These are phyloP conservation scores for Aleiodes alternator DNA, from an alignment of 2,888 invertebrate species.

Conservation along the genomic window DNA sequence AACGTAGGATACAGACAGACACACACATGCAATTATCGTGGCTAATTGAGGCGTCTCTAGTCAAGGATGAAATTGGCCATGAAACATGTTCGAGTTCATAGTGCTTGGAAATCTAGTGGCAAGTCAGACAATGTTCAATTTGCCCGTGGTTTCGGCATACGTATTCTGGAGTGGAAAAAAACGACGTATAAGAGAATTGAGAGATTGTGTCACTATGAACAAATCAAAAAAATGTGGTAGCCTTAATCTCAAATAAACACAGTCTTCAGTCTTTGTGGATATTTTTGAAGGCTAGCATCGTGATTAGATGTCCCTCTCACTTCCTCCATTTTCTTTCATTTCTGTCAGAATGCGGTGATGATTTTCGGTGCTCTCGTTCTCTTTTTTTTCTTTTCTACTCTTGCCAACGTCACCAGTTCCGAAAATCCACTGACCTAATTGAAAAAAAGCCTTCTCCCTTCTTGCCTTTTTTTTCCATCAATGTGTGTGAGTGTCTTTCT, in stretches of 20 bases:
- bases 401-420: constrained; percentile 30
- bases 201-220: not conserved
- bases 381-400: not conserved
- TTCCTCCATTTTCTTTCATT: constrained; percentile 4
- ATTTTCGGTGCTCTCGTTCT: not conserved
- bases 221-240: not conserved
- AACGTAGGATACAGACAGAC: not conserved
- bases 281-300: too few relatives aligned
- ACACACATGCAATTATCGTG: constrained; percentile 51
- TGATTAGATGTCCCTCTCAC: constrained; percentile 3
- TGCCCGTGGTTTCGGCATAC: constrained; percentile 41
- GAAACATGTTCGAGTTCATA: constrained; percentile 54
- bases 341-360: not conserved
- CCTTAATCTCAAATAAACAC: constrained; percentile 47
- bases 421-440: constrained; percentile 57
- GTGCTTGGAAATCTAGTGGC: constrained; percentile 39
- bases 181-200: not conserved
- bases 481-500: too few relatives aligned
- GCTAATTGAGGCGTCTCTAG: constrained; percentile 60
- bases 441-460: constrained; percentile 38
- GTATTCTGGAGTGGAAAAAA: constrained; percentile 13
- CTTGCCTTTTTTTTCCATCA: not conserved
- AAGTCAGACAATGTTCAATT: constrained; percentile 53
- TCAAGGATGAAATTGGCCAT: constrained; percentile 61
- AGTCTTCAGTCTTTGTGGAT: not conserved